Base-by-base conservation (phyloP, 2,888 invertebrate species). In the Drosophila aldrichi region DNA sequence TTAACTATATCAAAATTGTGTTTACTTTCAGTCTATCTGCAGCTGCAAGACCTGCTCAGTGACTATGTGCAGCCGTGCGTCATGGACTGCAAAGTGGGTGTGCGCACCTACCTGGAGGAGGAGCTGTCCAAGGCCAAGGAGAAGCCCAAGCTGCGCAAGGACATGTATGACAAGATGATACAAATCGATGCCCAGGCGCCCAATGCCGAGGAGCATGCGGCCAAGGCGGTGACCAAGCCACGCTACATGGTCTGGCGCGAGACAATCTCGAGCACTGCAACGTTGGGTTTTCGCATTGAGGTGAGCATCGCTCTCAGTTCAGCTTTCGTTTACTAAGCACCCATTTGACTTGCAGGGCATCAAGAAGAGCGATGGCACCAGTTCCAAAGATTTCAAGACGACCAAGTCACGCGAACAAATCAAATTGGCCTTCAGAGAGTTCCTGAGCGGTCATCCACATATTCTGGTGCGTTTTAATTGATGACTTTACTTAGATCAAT, bases 91-190 rank as follows among this genome's bases (percentile, higher is more conserved):
- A 98, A 98, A 94, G 96, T 98, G 81, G 98, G 98, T 38, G 97
- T 98, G 36, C 94, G 98, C 86, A 98, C 98, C 0, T 99, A 98
- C 92, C 83, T 98, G 71, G 98, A 98, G 92, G 98, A 98, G 88
- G 98, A 99, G 93, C 94, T 98, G 10, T 97, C 97, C 22, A 98
- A 98, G 93, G 98, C 98, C 12, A 97, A 98, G 92, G 97, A 98
- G 92, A 98, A 98, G 93, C 98, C 98, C 22, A 98, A 97, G 92
- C 93, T 97, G 75, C 94, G 97, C 93, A 97, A 97, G 95, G 98
- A 98, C 92, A 98, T 98, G 98, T 98, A 98, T 91, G 97, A 98
- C 88, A 98, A 98, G 94, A 98, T 98, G 98, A 96, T 98, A 74
- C 97, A 98, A 92, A 97, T 98, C 54, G 98, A 98, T 92, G 95